These are phyloP conservation scores for Oncorhynchus gorbuscha DNA, from an alignment of 2,113 vertebrate species.

Conservation along the genomic window DNA sequence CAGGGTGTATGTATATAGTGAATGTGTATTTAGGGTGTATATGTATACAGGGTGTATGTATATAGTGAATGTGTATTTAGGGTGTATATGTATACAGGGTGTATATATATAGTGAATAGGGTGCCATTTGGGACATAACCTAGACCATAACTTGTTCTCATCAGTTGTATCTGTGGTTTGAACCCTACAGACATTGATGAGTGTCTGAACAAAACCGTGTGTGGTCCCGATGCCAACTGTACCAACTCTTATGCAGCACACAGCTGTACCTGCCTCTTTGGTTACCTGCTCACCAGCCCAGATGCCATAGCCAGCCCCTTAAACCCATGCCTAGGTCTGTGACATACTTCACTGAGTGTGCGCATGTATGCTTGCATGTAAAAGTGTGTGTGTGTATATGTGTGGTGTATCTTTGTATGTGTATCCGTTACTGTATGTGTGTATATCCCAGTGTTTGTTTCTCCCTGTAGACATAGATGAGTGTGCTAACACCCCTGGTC, in stretches of 20 bases:
- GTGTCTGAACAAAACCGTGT: constrained; percentile 36
- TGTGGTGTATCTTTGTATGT: background rate
- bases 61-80: too few species aligned
- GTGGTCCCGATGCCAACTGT: constrained; percentile 56
- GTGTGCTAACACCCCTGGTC: constrained; percentile 39
- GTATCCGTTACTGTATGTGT: background rate
- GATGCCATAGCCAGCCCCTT: constrained; percentile 23
- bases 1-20: too few species aligned
- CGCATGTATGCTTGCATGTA: background rate
- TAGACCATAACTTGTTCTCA: background rate
- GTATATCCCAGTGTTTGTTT: background rate
- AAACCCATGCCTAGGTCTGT: constrained; percentile 63
- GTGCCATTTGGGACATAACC: too few species aligned
- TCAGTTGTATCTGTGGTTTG: background rate
- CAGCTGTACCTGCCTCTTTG: constrained; percentile 44
- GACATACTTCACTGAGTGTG: background rate
- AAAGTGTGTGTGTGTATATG: background rate
- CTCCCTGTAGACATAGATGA: constrained; percentile 59
- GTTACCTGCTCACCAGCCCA: constrained; percentile 28
- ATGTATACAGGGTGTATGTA: too few species aligned
- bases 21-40: too few species aligned
- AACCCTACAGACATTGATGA: constrained; percentile 53
- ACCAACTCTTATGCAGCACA: constrained; percentile 54
- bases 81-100: too few species aligned
- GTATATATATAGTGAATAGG: too few species aligned